Evolutionary conservation across 2,888 invertebrate genomes (phyloP).

Genomic region (Synanthedon vespiformis): DNA sequence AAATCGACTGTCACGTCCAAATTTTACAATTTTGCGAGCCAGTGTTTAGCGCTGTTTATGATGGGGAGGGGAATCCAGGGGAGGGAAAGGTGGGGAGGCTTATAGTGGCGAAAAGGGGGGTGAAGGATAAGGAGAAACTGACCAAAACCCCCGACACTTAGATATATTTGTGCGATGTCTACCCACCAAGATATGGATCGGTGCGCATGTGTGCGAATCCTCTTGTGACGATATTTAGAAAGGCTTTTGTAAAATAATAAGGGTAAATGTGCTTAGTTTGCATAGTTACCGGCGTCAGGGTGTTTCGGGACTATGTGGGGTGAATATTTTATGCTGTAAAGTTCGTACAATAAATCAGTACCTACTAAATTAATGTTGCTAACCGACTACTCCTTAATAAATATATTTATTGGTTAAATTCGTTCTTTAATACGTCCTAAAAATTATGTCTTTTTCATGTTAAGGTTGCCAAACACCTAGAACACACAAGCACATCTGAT

Average conservation of each 20-base stretch:
- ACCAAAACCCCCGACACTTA: constrained; percentile 54
- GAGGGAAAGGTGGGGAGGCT: constrained; percentile 20
- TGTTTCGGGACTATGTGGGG: constrained; percentile 13
- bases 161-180: constrained; percentile 54
- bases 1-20: constrained; percentile 30
- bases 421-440: no score
- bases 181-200: constrained; percentile 48
- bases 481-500: no score
- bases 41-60: constrained; percentile 63
- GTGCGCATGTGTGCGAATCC: constrained; percentile 31
- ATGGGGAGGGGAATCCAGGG: constrained; percentile 21
- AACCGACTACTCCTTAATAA: background rate
- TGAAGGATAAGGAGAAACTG: constrained; percentile 56
- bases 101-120: constrained; percentile 53
- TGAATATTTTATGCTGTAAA: constrained; percentile 12
- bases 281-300: constrained; percentile 9
- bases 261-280: constrained; percentile 30
- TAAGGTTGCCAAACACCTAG: no score
- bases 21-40: constrained; percentile 61
- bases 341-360: background rate
- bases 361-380: background rate
- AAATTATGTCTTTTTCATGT: no score
- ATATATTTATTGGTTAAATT: no score
- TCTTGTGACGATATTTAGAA: constrained; percentile 41
- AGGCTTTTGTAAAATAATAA: constrained; percentile 45